Conservation (phyloP, 1,140 invertebrate species). For the Coelopa frigida region DNA sequence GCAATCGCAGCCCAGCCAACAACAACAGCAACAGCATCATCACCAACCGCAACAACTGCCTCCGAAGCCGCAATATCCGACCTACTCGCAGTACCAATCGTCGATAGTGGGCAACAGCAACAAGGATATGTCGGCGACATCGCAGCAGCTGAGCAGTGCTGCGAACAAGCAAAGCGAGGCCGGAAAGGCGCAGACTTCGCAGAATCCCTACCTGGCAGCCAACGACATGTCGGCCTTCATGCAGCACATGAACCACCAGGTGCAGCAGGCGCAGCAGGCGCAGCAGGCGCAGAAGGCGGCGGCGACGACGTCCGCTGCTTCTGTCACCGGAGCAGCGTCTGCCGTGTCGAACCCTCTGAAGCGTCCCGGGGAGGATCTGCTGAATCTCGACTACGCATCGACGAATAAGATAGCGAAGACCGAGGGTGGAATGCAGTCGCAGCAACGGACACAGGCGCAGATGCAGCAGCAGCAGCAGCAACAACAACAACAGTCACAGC, state of each 20-base stretch:
- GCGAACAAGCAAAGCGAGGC: too few relatives aligned
- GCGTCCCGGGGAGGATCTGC: conserved; percentile 21
- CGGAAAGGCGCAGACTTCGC: background rate
- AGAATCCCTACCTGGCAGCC: conserved; percentile 23
- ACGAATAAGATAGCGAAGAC: background rate
- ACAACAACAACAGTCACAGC: conserved; percentile 26
- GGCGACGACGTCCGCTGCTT: conserved; percentile 12
- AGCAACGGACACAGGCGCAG: conserved; percentile 30
- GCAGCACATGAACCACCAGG: conserved; percentile 24
- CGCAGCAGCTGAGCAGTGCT: too few relatives aligned
- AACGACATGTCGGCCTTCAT: conserved; percentile 36
- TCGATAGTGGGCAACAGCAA: too few relatives aligned
- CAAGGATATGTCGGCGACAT: too few relatives aligned
- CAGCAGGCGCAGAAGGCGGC: conserved; percentile 19
- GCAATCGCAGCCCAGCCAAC: conserved; percentile 11
- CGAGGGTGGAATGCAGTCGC: conserved; percentile 1
- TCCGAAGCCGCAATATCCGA: conserved; percentile 34
- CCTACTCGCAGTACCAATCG: conserved; percentile 38
- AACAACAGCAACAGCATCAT: conserved; percentile 17
- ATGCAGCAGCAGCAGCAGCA: conserved; percentile 33
- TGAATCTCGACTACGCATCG: conserved; percentile 25
- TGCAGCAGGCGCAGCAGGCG: background rate
- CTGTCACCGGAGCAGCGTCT: background rate
- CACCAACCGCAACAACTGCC: conserved; percentile 15
- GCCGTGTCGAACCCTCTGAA: conserved; percentile 27